phyloP scores from a whole-genome alignment of 2,797 vertebrate genomes.

The Brotula barbata region DNA sequence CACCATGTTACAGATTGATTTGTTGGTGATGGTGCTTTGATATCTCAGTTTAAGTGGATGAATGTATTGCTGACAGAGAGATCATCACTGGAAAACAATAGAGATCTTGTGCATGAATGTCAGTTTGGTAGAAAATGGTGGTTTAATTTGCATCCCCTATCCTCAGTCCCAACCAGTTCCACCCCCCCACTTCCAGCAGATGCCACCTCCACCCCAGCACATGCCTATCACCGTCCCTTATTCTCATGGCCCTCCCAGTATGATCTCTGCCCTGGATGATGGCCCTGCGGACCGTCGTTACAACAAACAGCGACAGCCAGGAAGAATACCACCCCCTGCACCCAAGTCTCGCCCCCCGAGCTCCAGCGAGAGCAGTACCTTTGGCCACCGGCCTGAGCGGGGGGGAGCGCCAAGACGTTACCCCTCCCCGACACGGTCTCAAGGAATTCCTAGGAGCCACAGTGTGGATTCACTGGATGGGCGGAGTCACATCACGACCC shows the following conservation, averaged over 20 bases:
- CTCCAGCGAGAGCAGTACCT: constrained; percentile 74
- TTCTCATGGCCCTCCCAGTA: constrained; percentile 82
- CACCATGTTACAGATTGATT: too few relatives aligned
- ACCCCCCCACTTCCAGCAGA: constrained; percentile 53
- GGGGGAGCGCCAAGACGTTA: constrained; percentile 48
- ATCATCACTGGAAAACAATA: not conserved
- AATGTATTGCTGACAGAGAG: not conserved
- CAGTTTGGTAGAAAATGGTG: not conserved
- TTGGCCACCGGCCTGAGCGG: constrained; percentile 58
- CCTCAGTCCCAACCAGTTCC: constrained; percentile 44
- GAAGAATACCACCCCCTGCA: constrained; percentile 54
- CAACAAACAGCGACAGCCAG: too few relatives aligned
- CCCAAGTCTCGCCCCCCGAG: constrained; percentile 66
- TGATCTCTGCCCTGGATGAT: constrained; percentile 90
- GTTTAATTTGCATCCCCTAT: not conserved
- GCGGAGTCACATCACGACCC: constrained; percentile 31
- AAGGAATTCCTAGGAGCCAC: constrained; percentile 78
- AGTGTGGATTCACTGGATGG: constrained; percentile 81
- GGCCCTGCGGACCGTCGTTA: constrained; percentile 74
- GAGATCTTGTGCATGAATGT: not conserved
- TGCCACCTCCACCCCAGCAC: constrained; percentile 67
- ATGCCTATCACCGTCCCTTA: constrained; percentile 71
- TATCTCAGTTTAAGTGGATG: too few relatives aligned
- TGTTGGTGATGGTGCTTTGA: too few relatives aligned
- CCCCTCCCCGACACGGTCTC: constrained; percentile 69